Conservation (phyloP, 2,888 invertebrate genomes). For the Disparrhopalites patrizii region DNA sequence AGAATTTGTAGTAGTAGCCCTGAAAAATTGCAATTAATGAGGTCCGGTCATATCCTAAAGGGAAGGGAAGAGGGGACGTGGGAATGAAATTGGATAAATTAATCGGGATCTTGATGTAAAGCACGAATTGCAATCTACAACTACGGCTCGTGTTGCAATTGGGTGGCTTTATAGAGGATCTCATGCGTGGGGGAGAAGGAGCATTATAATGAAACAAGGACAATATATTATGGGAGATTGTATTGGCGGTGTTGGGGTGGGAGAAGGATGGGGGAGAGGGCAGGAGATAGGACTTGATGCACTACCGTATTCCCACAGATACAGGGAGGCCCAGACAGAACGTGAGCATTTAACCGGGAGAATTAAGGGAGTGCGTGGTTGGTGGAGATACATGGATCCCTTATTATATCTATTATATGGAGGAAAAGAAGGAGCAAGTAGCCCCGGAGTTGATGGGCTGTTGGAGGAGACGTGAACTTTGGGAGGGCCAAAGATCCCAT, state of each 20-base stretch:
- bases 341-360: no score
- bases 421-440: neutral
- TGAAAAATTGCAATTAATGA: conserved; percentile 16
- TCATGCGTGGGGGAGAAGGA: no score
- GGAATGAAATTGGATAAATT: conserved; percentile 18
- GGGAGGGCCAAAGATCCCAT: no score
- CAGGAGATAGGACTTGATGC: no score
- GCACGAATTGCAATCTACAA: neutral
- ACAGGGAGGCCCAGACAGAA: no score
- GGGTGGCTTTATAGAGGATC: no score
- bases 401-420: neutral
- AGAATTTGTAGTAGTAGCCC: neutral
- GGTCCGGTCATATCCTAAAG: conserved; percentile 11
- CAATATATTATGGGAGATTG: no score
- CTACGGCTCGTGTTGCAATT: no score
- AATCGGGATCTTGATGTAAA: conserved; percentile 14
- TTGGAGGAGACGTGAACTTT: neutral
- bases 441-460: neutral
- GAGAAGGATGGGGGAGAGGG: no score
- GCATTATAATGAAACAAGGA: no score
- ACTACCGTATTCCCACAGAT: no score
- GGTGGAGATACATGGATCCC: neutral
- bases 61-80: neutral
- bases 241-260: no score
- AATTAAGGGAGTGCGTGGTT: neutral